phyloP scores from a whole-genome alignment of 2,797 vertebrate species.

The Mus caroli region DNA sequence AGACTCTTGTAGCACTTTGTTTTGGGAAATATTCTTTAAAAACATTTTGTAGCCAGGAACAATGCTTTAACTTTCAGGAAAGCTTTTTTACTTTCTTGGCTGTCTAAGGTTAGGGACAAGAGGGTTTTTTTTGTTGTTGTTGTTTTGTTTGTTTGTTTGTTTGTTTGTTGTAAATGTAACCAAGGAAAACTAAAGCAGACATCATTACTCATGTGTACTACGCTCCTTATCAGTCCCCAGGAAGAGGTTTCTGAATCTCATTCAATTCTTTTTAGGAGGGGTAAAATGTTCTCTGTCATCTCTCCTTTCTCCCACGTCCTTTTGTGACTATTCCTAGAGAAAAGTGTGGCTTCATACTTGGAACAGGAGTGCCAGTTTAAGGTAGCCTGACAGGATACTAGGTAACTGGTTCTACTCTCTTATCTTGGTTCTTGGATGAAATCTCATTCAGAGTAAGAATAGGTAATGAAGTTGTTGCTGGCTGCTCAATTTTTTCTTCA shows the following conservation, averaged over 20 bases:
- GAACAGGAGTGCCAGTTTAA: constrained; percentile 80
- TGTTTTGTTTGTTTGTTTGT: too few species aligned
- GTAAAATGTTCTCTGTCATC: constrained; percentile 82
- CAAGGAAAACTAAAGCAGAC: constrained; percentile 71
- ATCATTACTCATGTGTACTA: constrained; percentile 15
- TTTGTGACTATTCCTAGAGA: constrained; percentile 82
- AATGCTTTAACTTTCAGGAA: background rate
- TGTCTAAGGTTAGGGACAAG: constrained; percentile 33
- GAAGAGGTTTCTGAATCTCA: constrained; percentile 82
- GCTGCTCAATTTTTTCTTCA: constrained; percentile 83
- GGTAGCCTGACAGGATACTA: constrained; percentile 82
- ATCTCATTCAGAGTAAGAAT: constrained; percentile 85
- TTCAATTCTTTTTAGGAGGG: constrained; percentile 47
- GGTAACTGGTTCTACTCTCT: constrained; percentile 85
- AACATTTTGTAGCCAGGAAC: background rate
- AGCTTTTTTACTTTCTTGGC: constrained; percentile 1
- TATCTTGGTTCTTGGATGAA: constrained; percentile 83
- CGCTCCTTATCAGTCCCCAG: constrained; percentile 65
- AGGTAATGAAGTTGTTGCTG: constrained; percentile 82
- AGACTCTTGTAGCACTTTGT: background rate
- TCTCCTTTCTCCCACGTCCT: constrained; percentile 81
- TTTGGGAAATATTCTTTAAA: background rate
- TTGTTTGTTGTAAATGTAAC: constrained; percentile 40
- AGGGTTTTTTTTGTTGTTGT: background rate
- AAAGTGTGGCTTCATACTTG: constrained; percentile 79